Base-by-base conservation (phyloP, 2,888 invertebrate genomes). In the Hypselothyrea guttata region DNA sequence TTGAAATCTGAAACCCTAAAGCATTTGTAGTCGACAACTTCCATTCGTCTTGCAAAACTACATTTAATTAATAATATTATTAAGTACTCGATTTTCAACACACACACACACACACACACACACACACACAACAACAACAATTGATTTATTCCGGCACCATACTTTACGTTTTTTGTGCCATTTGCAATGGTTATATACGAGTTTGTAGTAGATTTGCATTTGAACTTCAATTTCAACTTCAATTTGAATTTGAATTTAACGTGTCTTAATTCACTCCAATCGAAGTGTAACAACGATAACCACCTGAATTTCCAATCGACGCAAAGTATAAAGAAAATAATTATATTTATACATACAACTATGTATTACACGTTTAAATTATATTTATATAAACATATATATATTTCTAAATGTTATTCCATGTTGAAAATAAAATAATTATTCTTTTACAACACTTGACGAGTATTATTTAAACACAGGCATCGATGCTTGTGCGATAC, bases 381-480 rank as follows among this genome's bases (percentile, higher is more conserved):
- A 75, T 71, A 59, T 71, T 62, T 56, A 27, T 67, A 49, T 46
- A 44, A 35, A 44, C 13, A 27, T 52, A 31, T 15, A 27, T 45
- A 16, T 33, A 33, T 18, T 70, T 67, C 64, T 63, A 57, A 74
- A 83, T 83, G 84, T 79, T 83, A 72, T 74, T 62, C 69, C 79
- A 75, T 78, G 86, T 86, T 87, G 84, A 79, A 72, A 75, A 87
- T 85, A 79, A 22, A 85, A 78, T 75, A 87, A 74, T 71, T 81
- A 84, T 87, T 84, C 79, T 86, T 75, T 65, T 65, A 71, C 52
- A 42, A 22, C 22, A 22, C 5, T 22, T 22, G n/a, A n/a, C n/a
- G n/a, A n/a, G n/a, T n/a, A n/a, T n/a, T n/a, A n/a, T n/a, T n/a
- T n/a, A n/a, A n/a, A n/a, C n/a, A n/a, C n/a, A n/a, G n/a, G n/a